Conservation (phyloP, 2,888 invertebrate species). For the Koerneria pararmatus region DNA sequence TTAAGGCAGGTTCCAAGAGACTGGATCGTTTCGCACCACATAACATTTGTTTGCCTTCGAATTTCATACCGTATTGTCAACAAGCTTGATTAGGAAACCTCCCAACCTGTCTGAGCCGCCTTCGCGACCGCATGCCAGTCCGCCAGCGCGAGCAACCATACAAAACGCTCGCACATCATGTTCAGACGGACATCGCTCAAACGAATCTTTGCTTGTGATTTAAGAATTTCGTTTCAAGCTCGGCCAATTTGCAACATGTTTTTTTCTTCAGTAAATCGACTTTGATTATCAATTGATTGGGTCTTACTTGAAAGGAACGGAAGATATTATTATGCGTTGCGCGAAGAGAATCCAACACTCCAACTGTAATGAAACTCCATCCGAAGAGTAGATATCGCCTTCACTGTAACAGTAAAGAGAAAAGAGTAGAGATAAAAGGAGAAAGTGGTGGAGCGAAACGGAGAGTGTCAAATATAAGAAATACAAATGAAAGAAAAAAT, state of each 20-base stretch:
- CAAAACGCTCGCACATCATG: conserved; percentile 35
- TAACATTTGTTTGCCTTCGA: no score
- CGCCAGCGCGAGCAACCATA: conserved; percentile 37
- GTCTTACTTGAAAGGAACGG: conserved; percentile 40
- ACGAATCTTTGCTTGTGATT: neutral
- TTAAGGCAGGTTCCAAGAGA: no score
- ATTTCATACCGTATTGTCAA: no score
- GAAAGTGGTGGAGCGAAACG: no score
- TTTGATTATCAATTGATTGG: no score
- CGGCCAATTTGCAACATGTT: neutral
- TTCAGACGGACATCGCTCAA: conserved; percentile 31
- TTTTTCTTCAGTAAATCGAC: no score
- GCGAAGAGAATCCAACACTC: conserved; percentile 47
- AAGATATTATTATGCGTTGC: conserved; percentile 31
- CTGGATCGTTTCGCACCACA: no score
- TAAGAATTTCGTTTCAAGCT: neutral
- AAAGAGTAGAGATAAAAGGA: neutral
- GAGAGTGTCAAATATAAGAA: no score
- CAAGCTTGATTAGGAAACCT: neutral
- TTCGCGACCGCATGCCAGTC: conserved; percentile 27
- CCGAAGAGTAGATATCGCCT: conserved; percentile 25
- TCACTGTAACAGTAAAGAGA: conserved; percentile 23
- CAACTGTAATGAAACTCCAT: conserved; percentile 32
- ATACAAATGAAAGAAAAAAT: no score
- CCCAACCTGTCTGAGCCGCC: conserved; percentile 10